Evolutionary conservation across 1,140 invertebrate species (phyloP), one percentile per base, ranked within the genome.

Genomic region (Bacillus rossius): DNA sequence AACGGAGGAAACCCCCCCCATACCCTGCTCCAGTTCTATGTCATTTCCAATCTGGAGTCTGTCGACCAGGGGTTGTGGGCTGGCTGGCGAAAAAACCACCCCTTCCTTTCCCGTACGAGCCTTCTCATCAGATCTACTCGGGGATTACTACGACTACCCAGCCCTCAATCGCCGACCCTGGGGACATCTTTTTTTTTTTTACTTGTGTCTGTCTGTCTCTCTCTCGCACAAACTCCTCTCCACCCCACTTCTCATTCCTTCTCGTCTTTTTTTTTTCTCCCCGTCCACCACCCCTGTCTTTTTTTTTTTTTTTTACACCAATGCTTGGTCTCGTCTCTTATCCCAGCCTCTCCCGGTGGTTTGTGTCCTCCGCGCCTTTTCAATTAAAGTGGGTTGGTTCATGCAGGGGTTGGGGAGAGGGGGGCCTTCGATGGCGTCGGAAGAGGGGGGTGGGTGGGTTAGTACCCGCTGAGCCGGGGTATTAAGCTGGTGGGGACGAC

Each of bases 51-150:
- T 50, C 48, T 50, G 48, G 48, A 29, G 25, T 34, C 29, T 50
- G n/a, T 50, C 16, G 0, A 22, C 23, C 34, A 17, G 0, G 48
- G 29, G n/a, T n/a, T 23, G 45, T 22, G 45, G 48, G 37, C 5
- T 34, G 4, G 29, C 29, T 10, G 29, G 29, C 29, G 29, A 34
- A 34, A 34, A 34, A 34, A 4, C 29, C 29, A 34, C 10, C 10
- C 48, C 23, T 25, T 22, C 10, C 16, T 16, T 22, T 16, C 3
- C 42, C 42, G 19, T 34, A n/a, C 2, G 48, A 34, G 26, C 48
- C 48, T 29, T 50, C 48, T 50, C 48, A 50, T 50, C 48, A 50
- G 48, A 29, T 50, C 48, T 25, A n/a, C 48, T 50, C 25, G 16
- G 3, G 48, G 48, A 50, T 50, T 50, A 50, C 8, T 8, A 50